These are phyloP conservation scores for Tichodroma muraria DNA, from an alignment of 2,113 vertebrate genomes.

Conservation along the genomic window DNA sequence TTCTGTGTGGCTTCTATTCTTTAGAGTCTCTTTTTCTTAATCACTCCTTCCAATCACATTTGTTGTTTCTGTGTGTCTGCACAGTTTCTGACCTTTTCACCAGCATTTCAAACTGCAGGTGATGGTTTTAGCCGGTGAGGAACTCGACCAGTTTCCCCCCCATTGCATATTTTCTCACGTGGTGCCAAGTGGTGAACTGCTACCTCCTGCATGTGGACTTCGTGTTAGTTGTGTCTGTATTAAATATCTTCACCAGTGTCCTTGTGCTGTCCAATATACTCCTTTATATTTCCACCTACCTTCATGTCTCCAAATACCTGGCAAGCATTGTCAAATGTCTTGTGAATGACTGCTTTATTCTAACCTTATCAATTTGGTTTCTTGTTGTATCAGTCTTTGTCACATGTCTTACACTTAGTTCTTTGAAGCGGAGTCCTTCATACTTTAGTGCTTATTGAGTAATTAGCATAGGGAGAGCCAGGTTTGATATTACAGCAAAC, in stretches of 20 bases:
- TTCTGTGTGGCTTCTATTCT: not conserved
- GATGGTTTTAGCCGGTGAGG: accelerated
- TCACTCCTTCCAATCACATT: not conserved
- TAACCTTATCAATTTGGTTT: not conserved
- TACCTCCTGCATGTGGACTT: not conserved
- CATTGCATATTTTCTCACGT: not conserved
- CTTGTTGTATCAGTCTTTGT: not conserved
- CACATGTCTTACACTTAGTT: not conserved
- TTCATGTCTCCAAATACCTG: not conserved
- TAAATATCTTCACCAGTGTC: not conserved
- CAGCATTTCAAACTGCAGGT: not conserved
- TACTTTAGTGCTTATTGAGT: not conserved
- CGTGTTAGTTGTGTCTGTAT: not conserved
- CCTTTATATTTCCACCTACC: not conserved
- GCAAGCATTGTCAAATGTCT: accelerated
- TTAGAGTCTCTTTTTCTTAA: not conserved
- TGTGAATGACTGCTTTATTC: not conserved
- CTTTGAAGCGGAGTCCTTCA: not conserved
- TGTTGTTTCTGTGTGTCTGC: not conserved
- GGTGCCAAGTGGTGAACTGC: not conserved
- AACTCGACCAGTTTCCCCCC: not conserved
- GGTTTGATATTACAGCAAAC: not conserved
- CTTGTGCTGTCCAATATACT: not conserved
- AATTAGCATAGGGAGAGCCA: not conserved
- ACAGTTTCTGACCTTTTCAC: not conserved